Base-by-base conservation (phyloP, 2,113 vertebrate genomes). In the Embiotoca jacksoni region DNA sequence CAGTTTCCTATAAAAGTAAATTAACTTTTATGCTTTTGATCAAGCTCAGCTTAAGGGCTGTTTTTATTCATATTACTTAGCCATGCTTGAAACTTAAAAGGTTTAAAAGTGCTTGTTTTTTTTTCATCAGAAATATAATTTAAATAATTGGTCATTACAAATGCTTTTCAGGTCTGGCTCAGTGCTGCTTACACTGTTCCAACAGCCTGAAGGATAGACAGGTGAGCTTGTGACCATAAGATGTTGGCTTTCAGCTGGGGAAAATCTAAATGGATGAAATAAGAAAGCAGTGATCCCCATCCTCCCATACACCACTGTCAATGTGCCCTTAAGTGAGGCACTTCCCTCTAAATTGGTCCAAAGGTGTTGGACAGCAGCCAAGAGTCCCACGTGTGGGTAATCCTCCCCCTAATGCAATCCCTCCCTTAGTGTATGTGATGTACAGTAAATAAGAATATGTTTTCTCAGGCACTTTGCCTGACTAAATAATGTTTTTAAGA, bases 391-490 rank as follows among this genome's bases (percentile, higher is more conserved):
- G 66, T 80, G 75, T 75, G 63, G 85, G 61, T 64, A 83, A 70
- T 78, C 64, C 83, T 39, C 37, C 52, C 33, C 56, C 50, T 32
- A 76, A 78, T 79, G 65, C 50, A 32, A 75, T 76, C 80, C 71
- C 37, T 55, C 63, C 71, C 64, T 58, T 31, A 56, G 83, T 59
- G 47, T 57, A 75, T 56, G 71, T 81, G 82, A 82, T 84, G 72
- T 67, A 82, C 78, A 76, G 81, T 90, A 86, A 89, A 90, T 89
- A 90, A 72, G 73, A 72, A 79, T 31, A 35, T 76, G 83, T 83
- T 88, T 89, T 88, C 76, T 75, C 52, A 39, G 88, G 91, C 73
- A 37, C 57, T 44, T 33, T 55, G 78, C 87, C 77, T 54, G 65
- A 57, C 72, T 86, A 82, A 87, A 89, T 90, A 77, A 82, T 64